Conservation (phyloP, 2,113 vertebrate genomes). For the Oncorhynchus nerka region DNA sequence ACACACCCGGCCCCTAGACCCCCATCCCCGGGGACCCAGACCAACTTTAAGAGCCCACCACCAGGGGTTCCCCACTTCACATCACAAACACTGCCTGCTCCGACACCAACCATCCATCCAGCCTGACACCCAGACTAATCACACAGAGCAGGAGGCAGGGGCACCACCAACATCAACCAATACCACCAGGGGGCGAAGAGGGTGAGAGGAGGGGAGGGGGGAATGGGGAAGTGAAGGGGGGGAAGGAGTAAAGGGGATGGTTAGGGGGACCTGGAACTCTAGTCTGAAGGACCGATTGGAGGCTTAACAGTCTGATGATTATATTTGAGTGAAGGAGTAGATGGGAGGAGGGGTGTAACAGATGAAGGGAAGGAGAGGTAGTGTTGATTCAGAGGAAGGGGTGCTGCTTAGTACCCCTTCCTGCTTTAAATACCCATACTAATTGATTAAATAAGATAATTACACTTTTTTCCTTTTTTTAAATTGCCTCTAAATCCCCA, state of each 20-base stretch:
- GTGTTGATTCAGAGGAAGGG: not conserved
- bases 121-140: not conserved
- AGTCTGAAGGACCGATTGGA: not conserved
- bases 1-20: not conserved
- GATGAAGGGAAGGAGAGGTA: not conserved
- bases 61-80: constrained; percentile 27
- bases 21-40: constrained; percentile 2
- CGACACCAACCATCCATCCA: constrained; percentile 25
- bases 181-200: too few species aligned
- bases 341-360: not conserved
- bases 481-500: not conserved
- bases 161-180: too few species aligned
- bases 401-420: not conserved
- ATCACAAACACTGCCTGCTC: constrained; percentile 34
- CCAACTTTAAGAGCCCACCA: constrained; percentile 23
- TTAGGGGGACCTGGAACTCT: not conserved
- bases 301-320: not conserved
- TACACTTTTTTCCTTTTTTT: constrained; percentile 7
- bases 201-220: too few species aligned
- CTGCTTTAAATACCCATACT: not conserved
- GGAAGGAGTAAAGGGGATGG: not conserved
- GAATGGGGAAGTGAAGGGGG: not conserved
- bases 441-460: constrained; percentile 17
- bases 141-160: not conserved
- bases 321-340: not conserved